Conservation (phyloP, 2,888 invertebrate genomes). For the Coleophora flavipennella region DNA sequence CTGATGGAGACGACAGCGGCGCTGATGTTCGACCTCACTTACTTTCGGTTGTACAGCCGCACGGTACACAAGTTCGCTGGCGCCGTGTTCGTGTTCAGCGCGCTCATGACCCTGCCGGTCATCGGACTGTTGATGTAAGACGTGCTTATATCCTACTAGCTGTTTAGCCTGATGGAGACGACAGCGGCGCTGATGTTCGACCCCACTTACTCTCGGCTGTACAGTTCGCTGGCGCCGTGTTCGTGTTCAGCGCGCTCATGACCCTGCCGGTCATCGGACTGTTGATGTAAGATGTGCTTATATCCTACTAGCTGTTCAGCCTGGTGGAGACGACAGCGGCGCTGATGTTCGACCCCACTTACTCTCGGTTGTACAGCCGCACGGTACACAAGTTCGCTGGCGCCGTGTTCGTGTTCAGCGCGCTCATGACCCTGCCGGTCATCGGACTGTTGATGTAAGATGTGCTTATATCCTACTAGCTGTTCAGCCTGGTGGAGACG, state of each 20-base stretch:
- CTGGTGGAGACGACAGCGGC: constrained; percentile 60
- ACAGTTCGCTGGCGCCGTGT: constrained; percentile 50
- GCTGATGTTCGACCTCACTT: constrained; percentile 53
- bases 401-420: constrained; percentile 51
- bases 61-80: constrained; percentile 43
- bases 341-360: constrained; percentile 53
- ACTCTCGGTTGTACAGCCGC: constrained; percentile 42
- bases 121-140: constrained; percentile 48
- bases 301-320: constrained; percentile 33
- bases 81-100: constrained; percentile 51
- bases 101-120: constrained; percentile 45
- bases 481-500: constrained; percentile 60
- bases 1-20: constrained; percentile 58
- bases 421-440: constrained; percentile 43
- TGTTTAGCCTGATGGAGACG: constrained; percentile 60
- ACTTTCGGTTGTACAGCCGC: constrained; percentile 42
- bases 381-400: constrained; percentile 43
- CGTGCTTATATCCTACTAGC: neutral
- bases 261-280: constrained; percentile 44
- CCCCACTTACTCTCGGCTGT: constrained; percentile 49
- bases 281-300: constrained; percentile 38
- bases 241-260: constrained; percentile 47
- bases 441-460: constrained; percentile 48
- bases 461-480: neutral
- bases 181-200: constrained; percentile 55